These are phyloP conservation scores for Diaperis boleti DNA, from an alignment of 2,888 invertebrate species.

Conservation along the genomic window DNA sequence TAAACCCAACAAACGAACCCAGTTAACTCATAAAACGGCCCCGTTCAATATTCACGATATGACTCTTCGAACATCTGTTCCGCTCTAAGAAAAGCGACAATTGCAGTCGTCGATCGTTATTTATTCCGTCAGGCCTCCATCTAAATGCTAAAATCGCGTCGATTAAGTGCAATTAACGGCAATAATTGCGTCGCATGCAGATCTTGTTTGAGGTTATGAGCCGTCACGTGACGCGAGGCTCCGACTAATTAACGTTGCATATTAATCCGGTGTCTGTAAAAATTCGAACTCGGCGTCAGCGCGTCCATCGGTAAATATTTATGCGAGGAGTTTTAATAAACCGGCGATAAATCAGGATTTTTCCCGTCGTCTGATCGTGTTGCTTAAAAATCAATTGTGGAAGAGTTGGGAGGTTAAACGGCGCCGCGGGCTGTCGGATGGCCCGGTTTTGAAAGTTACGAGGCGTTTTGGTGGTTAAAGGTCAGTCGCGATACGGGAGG, in stretches of 20 bases:
- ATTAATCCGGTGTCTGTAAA: slow-evolving; percentile 10
- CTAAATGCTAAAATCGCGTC: slow-evolving; percentile 14
- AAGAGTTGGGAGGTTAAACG: slow-evolving; percentile 1
- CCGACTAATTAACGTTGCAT: no score
- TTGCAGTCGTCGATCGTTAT: slow-evolving; percentile 5
- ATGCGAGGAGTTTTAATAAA: background rate
- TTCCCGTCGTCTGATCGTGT: slow-evolving; percentile 9
- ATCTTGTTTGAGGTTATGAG: slow-evolving; percentile 9
- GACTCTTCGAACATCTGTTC: slow-evolving; percentile 4
- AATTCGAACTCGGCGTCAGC: slow-evolving; percentile 4
- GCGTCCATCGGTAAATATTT: background rate
- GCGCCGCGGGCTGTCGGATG: background rate
- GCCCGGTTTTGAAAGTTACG: background rate
- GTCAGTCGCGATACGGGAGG: background rate
- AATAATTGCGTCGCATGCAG: slow-evolving; percentile 4
- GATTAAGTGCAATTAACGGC: slow-evolving; percentile 17
- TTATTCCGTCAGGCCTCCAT: slow-evolving; percentile 17
- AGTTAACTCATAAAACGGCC: background rate
- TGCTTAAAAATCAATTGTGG: slow-evolving; percentile 26
- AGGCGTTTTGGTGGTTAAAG: slow-evolving; percentile 1
- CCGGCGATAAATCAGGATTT: background rate
- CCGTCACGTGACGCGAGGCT: slow-evolving; percentile 2
- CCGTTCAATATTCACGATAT: background rate
- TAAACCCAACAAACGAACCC: slow-evolving; percentile 13
- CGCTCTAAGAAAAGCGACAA: slow-evolving; percentile 11